Evolutionary conservation across 2,888 invertebrate genomes (phyloP), one percentile per base, ranked within the genome.

Genomic region (Spisula solida): DNA sequence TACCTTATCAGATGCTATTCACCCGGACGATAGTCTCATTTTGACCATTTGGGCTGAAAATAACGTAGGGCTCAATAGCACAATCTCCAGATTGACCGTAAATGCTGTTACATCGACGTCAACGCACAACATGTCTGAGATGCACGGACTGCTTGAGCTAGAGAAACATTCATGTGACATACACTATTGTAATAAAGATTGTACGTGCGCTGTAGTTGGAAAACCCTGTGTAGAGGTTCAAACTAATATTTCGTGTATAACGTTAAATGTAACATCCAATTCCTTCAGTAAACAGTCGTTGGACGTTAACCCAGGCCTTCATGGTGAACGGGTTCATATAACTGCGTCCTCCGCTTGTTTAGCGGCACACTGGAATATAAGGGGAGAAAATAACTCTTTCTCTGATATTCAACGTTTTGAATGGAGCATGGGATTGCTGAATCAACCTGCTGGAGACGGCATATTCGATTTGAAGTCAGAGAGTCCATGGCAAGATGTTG

Each of bases 131-230:
- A 1, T 0, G 1, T 18, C 18, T 20, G 14, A 75, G 16, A 6
- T 31, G 34, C 60, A 60, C 1, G 92, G 92, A 31, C 18, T 86
- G 14, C 87, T 93, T 5, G 84, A 92, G 79, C 55, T 91, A n/a
- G 83, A 92, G 51, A 91, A 88, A 78, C 93, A 93, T 85, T 93
- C 93, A 5, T 93, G 93, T 86, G 85, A 80, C 16, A 34, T 80
- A 8, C 90, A 93, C n/a, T 92, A 82, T 48, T 93, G 93, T 75
- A 92, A 90, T 60, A 90, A 91, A 14, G 92, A 93, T 31, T 93
- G 93, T 80, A 93, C 93, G 2, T 93, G 93, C 29, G 91, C 92
- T 14, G 88, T 91, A 2, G 25, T 93, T 29, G 93, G 93, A 34
- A 66, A 89, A 34, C 87, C 86, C 29, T 94, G 94, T 79, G 56